Evolutionary conservation across 2,888 invertebrate species (phyloP).

Genomic region (Sesia apiformis): DNA sequence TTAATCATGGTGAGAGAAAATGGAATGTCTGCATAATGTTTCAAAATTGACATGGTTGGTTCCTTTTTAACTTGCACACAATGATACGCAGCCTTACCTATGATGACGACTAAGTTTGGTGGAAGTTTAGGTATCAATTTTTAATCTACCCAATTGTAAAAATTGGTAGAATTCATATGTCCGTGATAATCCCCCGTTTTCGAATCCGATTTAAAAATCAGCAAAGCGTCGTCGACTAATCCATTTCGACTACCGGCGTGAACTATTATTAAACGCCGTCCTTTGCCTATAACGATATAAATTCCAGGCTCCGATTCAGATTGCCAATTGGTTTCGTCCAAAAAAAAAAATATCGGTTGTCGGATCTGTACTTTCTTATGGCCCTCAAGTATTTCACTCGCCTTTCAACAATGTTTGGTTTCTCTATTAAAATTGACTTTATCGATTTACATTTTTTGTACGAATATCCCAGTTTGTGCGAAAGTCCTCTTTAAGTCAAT

Average conservation of each 20-base stretch:
- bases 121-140: neutral
- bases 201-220: neutral
- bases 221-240: neutral
- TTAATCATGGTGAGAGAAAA: neutral
- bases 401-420: neutral
- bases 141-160: neutral
- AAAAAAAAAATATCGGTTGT: slow-evolving; percentile 1
- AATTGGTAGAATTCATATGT: neutral
- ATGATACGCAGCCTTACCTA: neutral
- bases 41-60: neutral
- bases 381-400: slow-evolving; percentile 1
- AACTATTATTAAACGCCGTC: slow-evolving; percentile 2
- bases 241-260: slow-evolving; percentile 1
- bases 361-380: slow-evolving; percentile 1
- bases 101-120: neutral
- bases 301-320: neutral
- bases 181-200: neutral
- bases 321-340: neutral
- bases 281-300: neutral
- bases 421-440: neutral
- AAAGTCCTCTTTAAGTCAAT: neutral
- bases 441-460: slow-evolving; percentile 2
- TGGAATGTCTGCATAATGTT: neutral
- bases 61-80: neutral
- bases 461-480: slow-evolving; percentile 1